A percentile compares a stretch with the other conserved stretches of the same genome.
phyloP scores from a whole-genome alignment of 2,113 vertebrate genomes.

The Morphnarchus princeps region DNA sequence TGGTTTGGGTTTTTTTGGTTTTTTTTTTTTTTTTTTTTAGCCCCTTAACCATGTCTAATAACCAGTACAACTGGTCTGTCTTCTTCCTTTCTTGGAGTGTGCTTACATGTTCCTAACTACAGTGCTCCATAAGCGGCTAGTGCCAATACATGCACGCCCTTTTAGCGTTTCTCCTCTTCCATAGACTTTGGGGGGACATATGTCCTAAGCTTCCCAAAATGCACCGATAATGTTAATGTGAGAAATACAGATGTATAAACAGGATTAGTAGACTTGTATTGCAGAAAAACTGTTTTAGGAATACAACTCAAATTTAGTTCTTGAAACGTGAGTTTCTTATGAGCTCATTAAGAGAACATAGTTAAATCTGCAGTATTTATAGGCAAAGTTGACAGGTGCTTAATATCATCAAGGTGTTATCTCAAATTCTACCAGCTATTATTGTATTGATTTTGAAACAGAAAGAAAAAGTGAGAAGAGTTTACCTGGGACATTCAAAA shows the following conservation, averaged over 20 bases:
- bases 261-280: not conserved
- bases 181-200: not conserved
- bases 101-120: constrained; percentile 20
- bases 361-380: not conserved
- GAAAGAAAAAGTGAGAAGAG: not conserved
- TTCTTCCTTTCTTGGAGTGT: constrained; percentile 41
- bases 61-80: constrained; percentile 52
- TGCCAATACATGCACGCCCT: constrained; percentile 13
- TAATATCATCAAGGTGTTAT: not conserved
- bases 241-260: not conserved
- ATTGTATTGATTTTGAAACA: not conserved
- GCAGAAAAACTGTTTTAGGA: not conserved
- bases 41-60: constrained; percentile 40
- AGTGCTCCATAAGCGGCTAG: not conserved
- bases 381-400: not conserved
- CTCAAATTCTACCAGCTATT: not conserved
- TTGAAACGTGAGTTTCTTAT: not conserved
- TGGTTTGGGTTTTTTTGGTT: not conserved
- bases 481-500: not conserved
- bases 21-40: not conserved
- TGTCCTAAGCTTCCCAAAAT: not conserved
- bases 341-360: not conserved
- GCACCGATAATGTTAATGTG: no score
- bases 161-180: not conserved
- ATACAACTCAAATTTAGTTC: not conserved